phyloP scores from a whole-genome alignment of 1,140 invertebrate genomes.

The Polypedilum vanderplanki region DNA sequence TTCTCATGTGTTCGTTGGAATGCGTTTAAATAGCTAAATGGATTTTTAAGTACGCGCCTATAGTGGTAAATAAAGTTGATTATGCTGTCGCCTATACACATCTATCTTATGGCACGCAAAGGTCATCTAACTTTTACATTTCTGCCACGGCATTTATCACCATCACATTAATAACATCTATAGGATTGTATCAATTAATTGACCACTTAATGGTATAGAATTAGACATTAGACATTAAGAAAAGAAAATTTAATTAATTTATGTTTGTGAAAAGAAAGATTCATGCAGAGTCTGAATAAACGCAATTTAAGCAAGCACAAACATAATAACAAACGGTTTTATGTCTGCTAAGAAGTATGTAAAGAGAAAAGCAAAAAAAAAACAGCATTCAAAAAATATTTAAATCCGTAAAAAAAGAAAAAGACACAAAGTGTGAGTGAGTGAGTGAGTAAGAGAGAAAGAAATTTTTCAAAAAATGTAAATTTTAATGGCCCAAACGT shows the following conservation, averaged over 20 bases:
- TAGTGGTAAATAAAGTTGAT: conserved; percentile 13
- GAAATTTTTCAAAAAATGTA: conserved; percentile 10
- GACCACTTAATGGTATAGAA: too few species aligned
- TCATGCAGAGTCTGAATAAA: background rate
- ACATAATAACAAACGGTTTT: background rate
- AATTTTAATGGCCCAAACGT: conserved; percentile 16
- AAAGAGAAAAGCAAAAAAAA: background rate
- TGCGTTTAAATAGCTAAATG: conserved; percentile 18
- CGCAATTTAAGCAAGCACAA: background rate
- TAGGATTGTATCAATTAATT: too few species aligned
- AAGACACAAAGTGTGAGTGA: too few species aligned
- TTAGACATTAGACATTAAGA: too few species aligned
- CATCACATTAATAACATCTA: background rate
- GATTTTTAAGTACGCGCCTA: conserved; percentile 6
- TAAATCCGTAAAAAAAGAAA: background rate
- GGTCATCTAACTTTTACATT: conserved; percentile 2
- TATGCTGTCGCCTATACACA: conserved; percentile 2
- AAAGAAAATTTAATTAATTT: background rate
- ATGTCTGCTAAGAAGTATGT: background rate
- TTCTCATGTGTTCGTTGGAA: background rate
- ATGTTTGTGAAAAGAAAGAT: background rate
- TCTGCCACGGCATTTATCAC: background rate
- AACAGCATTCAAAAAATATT: background rate
- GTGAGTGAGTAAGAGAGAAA: conserved; percentile 13
- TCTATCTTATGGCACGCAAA: background rate